Evolutionary conservation across 1,140 invertebrate genomes (phyloP).

Genomic region (Cherax quadricarinatus): DNA sequence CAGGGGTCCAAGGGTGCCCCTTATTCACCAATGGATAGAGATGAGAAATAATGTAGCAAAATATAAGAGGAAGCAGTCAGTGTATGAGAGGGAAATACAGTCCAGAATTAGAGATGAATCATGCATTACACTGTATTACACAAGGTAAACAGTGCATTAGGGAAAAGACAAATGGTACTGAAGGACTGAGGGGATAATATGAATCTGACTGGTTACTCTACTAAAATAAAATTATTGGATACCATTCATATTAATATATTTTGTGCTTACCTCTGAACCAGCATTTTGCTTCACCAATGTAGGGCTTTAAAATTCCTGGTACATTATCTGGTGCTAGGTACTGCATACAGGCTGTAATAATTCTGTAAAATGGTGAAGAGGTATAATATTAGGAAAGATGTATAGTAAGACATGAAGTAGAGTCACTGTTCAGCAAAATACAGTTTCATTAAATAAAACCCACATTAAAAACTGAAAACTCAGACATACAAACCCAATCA

Average conservation of each 20-base stretch:
- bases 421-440: not conserved
- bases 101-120: too few relatives aligned
- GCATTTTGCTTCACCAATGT: not conserved
- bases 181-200: too few relatives aligned
- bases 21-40: too few relatives aligned
- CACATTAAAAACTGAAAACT: not conserved
- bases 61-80: too few relatives aligned
- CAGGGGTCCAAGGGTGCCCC: too few relatives aligned
- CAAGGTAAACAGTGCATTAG: too few relatives aligned
- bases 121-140: too few relatives aligned
- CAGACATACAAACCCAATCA: slow-evolving; percentile 13
- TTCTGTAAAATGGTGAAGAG: not conserved
- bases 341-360: slow-evolving; percentile 40
- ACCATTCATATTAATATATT: not conserved
- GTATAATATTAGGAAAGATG: not conserved
- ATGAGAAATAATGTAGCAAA: too few relatives aligned
- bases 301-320: slow-evolving; percentile 20
- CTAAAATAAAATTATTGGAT: not conserved
- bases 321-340: slow-evolving; percentile 31
- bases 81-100: too few relatives aligned
- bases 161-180: too few relatives aligned
- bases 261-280: slow-evolving; percentile 37
- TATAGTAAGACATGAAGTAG: too few relatives aligned
- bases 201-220: too few relatives aligned
- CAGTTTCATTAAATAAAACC: not conserved